Conservation (phyloP, 2,113 vertebrate genomes). For the Bubalus kerabau region DNA sequence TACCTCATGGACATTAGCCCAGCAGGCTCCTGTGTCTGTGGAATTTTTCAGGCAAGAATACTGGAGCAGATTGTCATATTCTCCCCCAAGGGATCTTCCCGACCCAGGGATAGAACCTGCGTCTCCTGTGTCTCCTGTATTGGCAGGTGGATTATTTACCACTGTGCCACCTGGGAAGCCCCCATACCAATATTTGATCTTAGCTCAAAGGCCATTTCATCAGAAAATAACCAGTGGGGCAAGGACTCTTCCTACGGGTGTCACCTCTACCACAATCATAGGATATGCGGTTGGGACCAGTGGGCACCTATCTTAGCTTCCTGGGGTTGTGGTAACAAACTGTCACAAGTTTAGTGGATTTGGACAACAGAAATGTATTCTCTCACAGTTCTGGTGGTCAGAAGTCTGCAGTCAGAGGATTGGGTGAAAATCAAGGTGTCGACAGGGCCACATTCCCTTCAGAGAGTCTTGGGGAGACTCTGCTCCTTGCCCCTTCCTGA, state of each 20-base stretch:
- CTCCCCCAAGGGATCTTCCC: background rate
- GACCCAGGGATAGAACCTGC: background rate
- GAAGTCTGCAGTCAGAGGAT: background rate
- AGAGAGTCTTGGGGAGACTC: background rate
- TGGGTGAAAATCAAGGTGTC: background rate
- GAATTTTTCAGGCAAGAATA: background rate
- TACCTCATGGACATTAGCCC: background rate
- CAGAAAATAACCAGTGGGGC: background rate
- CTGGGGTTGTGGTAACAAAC: background rate
- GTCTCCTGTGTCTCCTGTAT: background rate
- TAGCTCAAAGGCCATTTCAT: background rate
- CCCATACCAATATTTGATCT: background rate
- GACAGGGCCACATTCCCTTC: background rate
- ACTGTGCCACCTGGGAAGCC: background rate
- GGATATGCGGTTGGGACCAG: background rate
- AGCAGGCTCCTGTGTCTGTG: background rate
- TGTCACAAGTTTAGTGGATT: background rate
- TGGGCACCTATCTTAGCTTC: background rate
- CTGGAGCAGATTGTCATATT: background rate
- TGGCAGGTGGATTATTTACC: background rate
- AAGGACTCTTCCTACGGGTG: background rate
- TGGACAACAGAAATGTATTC: background rate
- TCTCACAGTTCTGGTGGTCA: background rate
- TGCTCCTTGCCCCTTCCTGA: background rate
- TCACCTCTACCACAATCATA: background rate